Evolutionary conservation across 2,113 vertebrate genomes (phyloP), one percentile per base, ranked within the genome.

Genomic region (Oreochromis spilurus): DNA sequence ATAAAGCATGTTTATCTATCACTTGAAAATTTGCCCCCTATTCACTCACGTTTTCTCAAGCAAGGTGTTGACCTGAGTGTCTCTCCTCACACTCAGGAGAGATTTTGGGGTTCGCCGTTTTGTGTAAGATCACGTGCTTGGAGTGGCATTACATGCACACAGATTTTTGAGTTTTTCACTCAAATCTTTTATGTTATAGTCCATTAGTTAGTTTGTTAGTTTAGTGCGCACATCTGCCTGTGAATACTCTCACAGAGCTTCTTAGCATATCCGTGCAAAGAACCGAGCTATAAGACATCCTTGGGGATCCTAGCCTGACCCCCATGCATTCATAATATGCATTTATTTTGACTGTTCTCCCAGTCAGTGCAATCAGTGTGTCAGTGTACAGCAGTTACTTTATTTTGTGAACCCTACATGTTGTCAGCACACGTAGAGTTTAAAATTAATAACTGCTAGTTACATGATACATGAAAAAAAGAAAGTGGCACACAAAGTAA

Each of bases 391-490:
- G 34, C 36, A 67, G 4, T 40, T 67, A 67, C 11, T 67, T 67
- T 67, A 67, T 14, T 72, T 0, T 40, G 0, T 2, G n/a, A 62
- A n/a, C 2, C 5, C 5, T 36, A 0, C 31, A 1, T 4, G 2
- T 36, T 60, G 58, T 60, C 0, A 6, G 57, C 57, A 60, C 58
- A 62, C 9, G 5, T 40, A 40, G 62, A 12, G 1, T 67, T 67
- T 67, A 40, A 67, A 9, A 60, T 67, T 24, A 40, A 40, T 40
- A 40, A 40, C 62, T 36, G 60, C 17, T 40, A 2, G 62, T 67
- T 24, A 40, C 7, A 14, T 4, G 62, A 67, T 14, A 24, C n/a
- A 2, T 19, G 13, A 8, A 13, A 67, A 45, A 67, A 7, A 13
- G 5, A 67, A 40, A 67, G 36, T 67, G 0, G 4, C 4, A 67